Conservation (phyloP, 2,797 vertebrate genomes). For the Clamator glandarius region DNA sequence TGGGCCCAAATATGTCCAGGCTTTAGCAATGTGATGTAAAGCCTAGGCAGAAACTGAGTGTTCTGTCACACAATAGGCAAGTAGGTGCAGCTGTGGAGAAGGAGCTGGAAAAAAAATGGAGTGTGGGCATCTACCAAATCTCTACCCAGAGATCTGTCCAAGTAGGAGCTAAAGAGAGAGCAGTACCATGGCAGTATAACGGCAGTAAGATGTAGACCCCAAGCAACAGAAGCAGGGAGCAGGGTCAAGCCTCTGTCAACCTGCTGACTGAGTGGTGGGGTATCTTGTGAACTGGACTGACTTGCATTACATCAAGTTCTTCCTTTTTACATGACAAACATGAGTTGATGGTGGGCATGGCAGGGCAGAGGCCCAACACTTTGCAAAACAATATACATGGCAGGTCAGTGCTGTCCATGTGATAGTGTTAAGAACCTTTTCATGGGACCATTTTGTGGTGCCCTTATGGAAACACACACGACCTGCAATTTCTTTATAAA, state of each 20-base stretch:
- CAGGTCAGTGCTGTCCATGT: neutral
- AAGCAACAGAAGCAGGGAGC: neutral
- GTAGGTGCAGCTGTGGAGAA: neutral
- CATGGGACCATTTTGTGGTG: neutral
- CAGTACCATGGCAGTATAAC: fast-evolving
- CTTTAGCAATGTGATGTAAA: neutral
- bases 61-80: fast-evolving
- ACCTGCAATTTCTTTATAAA: neutral
- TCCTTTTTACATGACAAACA: neutral
- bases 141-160: neutral
- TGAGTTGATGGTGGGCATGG: neutral
- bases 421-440: neutral
- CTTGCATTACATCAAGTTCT: neutral
- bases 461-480: neutral
- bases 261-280: neutral
- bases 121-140: fast-evolving
- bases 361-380: neutral
- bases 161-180: neutral
- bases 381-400: neutral
- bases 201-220: neutral
- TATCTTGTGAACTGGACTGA: neutral
- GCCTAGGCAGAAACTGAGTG: neutral
- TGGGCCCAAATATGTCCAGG: neutral
- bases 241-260: neutral
- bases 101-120: neutral